Evolutionary conservation across 2,797 vertebrate species (phyloP).

Genomic region (Cuniculus paca): DNA sequence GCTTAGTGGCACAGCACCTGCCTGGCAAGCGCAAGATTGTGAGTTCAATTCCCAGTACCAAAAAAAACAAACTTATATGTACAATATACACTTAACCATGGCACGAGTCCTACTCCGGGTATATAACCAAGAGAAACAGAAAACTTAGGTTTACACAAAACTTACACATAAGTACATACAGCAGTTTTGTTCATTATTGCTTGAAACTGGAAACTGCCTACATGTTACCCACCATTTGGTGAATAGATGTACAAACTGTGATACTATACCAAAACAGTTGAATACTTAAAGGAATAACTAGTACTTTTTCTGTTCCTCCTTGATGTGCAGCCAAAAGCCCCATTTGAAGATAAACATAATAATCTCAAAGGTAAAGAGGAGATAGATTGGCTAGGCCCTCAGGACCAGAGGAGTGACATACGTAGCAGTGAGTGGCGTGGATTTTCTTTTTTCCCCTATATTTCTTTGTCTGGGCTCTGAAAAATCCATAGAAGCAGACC

Average conservation of each 20-base stretch:
- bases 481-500: background rate
- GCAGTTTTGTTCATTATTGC: background rate
- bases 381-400: background rate
- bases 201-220: background rate
- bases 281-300: background rate
- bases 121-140: background rate
- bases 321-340: background rate
- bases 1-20: too few species aligned
- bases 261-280: background rate
- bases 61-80: background rate
- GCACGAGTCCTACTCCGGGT: background rate
- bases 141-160: background rate
- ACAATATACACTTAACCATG: background rate
- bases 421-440: background rate
- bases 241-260: background rate
- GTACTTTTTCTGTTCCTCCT: background rate
- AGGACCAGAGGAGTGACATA: background rate
- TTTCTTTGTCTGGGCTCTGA: background rate
- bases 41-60: too few species aligned
- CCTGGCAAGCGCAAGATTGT: too few species aligned
- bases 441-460: background rate
- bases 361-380: background rate
- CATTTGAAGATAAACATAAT: background rate
- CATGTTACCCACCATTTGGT: background rate
- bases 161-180: too few species aligned